Conservation (phyloP, 2,113 vertebrate genomes). For the Numida meleagris region DNA sequence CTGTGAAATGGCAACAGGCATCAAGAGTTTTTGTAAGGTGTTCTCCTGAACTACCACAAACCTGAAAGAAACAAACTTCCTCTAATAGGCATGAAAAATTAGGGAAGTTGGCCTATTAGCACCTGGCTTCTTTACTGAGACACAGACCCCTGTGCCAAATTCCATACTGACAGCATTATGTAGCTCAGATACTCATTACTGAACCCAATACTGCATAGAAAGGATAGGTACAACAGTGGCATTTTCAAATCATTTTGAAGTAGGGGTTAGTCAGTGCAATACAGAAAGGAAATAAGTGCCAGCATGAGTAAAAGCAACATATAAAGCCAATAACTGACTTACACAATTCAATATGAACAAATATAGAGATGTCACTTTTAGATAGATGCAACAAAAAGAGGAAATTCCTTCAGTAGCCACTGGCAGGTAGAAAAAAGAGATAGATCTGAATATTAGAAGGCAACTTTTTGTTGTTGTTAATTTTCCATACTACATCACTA, state of each 20-base stretch:
- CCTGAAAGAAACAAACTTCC: background rate
- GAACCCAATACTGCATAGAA: background rate
- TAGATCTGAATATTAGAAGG: background rate
- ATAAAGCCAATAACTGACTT: background rate
- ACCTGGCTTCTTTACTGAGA: rapidly evolving
- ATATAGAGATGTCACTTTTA: background rate
- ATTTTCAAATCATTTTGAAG: background rate
- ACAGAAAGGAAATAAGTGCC: background rate
- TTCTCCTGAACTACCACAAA: background rate
- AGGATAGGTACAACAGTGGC: background rate
- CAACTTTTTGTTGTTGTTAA: no score
- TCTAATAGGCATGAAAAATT: background rate
- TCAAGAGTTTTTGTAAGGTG: background rate
- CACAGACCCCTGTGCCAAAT: background rate
- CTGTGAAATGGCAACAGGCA: background rate
- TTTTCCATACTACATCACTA: background rate
- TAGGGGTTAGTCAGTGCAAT: rapidly evolving
- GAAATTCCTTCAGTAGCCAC: background rate
- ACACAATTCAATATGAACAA: background rate
- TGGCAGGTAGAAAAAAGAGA: background rate
- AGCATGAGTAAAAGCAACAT: background rate
- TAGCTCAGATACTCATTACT: background rate
- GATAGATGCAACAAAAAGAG: background rate
- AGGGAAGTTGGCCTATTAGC: background rate
- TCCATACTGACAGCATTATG: background rate